phyloP scores from a whole-genome alignment of 30 jellyfish, hydroid and myxozoan genomes.

The Turritopsis dohrnii region DNA sequence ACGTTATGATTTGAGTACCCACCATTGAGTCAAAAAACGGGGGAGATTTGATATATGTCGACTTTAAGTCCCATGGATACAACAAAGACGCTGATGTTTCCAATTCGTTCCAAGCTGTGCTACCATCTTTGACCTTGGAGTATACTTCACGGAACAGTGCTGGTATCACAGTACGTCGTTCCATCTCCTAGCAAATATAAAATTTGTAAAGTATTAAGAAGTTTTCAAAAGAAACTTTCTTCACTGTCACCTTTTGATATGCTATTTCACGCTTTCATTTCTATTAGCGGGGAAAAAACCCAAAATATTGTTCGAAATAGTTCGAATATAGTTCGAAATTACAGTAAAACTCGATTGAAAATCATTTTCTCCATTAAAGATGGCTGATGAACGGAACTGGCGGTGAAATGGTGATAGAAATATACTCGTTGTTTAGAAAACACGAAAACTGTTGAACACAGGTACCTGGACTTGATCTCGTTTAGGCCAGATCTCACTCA shows the following conservation, averaged over 20 bases:
- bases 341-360: no score
- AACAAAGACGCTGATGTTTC: conserved; percentile 63
- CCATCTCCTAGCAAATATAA: conserved; percentile 55
- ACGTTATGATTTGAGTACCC: background rate
- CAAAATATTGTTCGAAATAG: background rate
- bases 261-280: no score
- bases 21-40: conserved; percentile 89
- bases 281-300: conserved; percentile 13
- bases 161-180: conserved; percentile 71
- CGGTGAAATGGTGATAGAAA: background rate
- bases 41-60: conserved; percentile 84
- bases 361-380: no score
- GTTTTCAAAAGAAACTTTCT: background rate
- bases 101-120: conserved; percentile 75
- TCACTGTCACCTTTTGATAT: background rate
- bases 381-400: no score
- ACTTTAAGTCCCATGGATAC: conserved; percentile 83
- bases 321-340: no score
- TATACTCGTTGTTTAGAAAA: background rate
- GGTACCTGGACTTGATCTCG: conserved; percentile 80
- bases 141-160: conserved; percentile 88
- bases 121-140: conserved; percentile 69
- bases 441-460: background rate
- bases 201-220: no score
- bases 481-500: conserved; percentile 90